Evolutionary conservation across 2,797 vertebrate genomes (phyloP).

Genomic region (Poeciliopsis paucimaculata): DNA sequence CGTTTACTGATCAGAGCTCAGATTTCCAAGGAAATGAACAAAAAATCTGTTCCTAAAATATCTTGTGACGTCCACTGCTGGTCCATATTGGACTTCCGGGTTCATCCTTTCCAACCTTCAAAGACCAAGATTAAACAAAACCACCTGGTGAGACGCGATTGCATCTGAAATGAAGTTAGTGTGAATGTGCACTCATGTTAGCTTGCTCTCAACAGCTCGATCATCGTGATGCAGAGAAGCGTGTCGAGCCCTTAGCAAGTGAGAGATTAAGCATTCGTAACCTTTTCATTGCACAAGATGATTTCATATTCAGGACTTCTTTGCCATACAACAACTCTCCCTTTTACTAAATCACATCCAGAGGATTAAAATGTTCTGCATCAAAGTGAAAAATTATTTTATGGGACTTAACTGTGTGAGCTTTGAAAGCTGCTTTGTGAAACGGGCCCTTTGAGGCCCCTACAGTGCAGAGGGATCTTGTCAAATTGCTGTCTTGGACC

Average conservation of each 20-base stretch:
- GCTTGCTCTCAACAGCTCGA: neutral
- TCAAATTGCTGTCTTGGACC: conserved; percentile 35
- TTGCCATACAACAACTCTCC: neutral
- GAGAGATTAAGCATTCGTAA: neutral
- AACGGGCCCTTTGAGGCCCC: conserved; percentile 15
- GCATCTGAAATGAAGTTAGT: neutral
- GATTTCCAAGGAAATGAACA: neutral
- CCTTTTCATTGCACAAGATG: neutral
- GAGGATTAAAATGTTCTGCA: conserved; percentile 2
- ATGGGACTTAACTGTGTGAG: conserved; percentile 14
- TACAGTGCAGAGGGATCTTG: conserved; percentile 8
- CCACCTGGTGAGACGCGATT: neutral
- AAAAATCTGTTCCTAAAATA: neutral
- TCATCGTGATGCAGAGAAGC: neutral
- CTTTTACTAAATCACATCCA: conserved; percentile 6
- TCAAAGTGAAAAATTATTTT: conserved; percentile 1
- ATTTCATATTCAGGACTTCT: neutral
- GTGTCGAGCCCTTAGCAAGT: neutral
- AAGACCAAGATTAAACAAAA: neutral
- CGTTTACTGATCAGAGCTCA: neutral
- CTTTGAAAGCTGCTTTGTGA: conserved; percentile 13
- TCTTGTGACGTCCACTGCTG: neutral
- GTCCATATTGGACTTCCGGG: neutral
- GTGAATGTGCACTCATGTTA: neutral
- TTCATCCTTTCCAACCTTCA: neutral